These are phyloP conservation scores for Pseudochaenichthys georgianus DNA, from an alignment of 2,797 vertebrate species.

Conservation along the genomic window DNA sequence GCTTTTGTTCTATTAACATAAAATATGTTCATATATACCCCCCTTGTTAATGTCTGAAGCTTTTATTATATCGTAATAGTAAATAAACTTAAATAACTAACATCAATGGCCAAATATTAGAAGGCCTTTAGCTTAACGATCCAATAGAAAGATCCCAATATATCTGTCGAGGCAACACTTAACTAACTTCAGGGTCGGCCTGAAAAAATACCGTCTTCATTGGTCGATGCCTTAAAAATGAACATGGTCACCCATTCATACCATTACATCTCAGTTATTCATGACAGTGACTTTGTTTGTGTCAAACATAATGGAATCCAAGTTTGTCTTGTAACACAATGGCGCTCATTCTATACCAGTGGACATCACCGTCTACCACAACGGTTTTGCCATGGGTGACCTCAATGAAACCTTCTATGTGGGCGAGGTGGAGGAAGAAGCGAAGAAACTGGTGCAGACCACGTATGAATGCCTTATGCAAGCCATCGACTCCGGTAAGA, in stretches of 20 bases:
- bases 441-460: conserved; percentile 93
- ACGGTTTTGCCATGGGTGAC: conserved; percentile 98
- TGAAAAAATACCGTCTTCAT: too few relatives aligned
- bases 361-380: conserved; percentile 98
- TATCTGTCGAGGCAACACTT: too few relatives aligned
- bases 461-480: conserved; percentile 99
- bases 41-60: too few relatives aligned
- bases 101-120: too few relatives aligned
- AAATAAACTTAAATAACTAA: too few relatives aligned
- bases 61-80: too few relatives aligned
- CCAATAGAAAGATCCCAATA: too few relatives aligned
- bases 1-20: too few relatives aligned
- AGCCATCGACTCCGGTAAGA: conserved; percentile 94
- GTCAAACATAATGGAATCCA: not conserved
- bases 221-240: not conserved
- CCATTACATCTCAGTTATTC: conserved; percentile 19
- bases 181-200: too few relatives aligned
- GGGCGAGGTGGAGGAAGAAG: conserved; percentile 95
- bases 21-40: too few relatives aligned
- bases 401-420: conserved; percentile 98
- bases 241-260: not conserved
- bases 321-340: conserved; percentile 17
- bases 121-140: too few relatives aligned
- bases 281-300: not conserved
- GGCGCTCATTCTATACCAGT: conserved; percentile 82